Conservation (phyloP, 1,140 invertebrate genomes). For the Asbolus verrucosus region DNA sequence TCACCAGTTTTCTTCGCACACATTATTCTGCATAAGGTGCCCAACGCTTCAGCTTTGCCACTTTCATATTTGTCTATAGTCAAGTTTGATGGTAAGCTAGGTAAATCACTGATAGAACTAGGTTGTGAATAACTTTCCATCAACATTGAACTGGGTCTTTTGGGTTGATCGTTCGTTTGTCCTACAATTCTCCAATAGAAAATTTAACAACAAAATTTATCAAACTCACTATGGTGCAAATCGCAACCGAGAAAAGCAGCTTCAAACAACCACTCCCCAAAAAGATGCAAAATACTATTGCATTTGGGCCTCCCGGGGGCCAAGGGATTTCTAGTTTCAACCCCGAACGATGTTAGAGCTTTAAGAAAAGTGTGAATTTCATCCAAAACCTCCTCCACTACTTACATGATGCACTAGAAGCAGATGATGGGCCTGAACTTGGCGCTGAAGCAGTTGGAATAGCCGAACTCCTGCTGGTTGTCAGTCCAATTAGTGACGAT, state of each 20-base stretch:
- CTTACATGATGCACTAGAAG: constrained; percentile 76
- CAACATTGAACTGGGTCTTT: constrained; percentile 61
- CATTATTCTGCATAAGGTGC: constrained; percentile 94
- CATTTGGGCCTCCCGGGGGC: constrained; percentile 87
- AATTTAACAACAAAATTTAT: constrained; percentile 59
- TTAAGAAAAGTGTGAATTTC: constrained; percentile 45
- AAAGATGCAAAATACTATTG: constrained; percentile 92
- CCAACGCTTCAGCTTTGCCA: constrained; percentile 95
- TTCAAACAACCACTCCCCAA: constrained; percentile 97
- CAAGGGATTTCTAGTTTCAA: constrained; percentile 66
- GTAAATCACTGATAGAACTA: constrained; percentile 67
- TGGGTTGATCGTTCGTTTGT: constrained; percentile 53
- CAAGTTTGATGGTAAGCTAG: constrained; percentile 67
- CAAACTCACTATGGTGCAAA: constrained; percentile 67
- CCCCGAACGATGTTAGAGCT: constrained; percentile 65
- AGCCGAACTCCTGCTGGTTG: constrained; percentile 73
- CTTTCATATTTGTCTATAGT: constrained; percentile 79
- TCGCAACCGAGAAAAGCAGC: constrained; percentile 89
- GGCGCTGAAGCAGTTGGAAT: constrained; percentile 62
- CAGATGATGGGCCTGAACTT: constrained; percentile 74
- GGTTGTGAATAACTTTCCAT: constrained; percentile 66
- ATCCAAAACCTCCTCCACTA: constrained; percentile 28
- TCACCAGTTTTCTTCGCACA: constrained; percentile 97
- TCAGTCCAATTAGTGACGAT: constrained; percentile 81
- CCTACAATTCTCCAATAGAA: constrained; percentile 49